A percentile compares a stretch with the other conserved stretches of the same genome.
Evolutionary conservation across 2,797 vertebrate species (phyloP).

Genomic region (Onychomys torridus): DNA sequence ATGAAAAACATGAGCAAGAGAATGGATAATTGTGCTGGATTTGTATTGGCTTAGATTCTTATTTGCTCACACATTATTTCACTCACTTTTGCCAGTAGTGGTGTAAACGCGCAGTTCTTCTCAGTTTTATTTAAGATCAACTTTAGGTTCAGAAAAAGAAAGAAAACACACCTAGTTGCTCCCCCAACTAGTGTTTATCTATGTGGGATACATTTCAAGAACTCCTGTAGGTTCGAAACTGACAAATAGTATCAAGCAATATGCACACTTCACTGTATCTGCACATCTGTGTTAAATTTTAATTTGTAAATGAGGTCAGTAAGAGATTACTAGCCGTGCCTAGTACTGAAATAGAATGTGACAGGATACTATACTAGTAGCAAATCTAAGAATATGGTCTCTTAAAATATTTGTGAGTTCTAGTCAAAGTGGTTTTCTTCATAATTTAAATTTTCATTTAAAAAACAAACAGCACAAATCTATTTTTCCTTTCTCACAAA

Average conservation of each 20-base stretch:
- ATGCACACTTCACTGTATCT: neutral
- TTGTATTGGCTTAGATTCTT: neutral
- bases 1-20: neutral
- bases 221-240: neutral
- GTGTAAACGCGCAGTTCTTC: neutral
- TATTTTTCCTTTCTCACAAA: neutral
- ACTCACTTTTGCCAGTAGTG: neutral
- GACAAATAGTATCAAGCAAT: neutral
- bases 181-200: neutral
- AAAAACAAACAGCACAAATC: too few species aligned
- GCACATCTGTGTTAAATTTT: neutral
- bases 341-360: neutral
- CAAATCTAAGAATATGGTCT: neutral
- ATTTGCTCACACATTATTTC: neutral
- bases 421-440: neutral
- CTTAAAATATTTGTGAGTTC: neutral
- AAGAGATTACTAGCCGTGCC: neutral
- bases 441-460: neutral
- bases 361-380: neutral
- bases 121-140: conserved; percentile 38
- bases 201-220: neutral
- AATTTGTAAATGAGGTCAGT: neutral
- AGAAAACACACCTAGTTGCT: neutral
- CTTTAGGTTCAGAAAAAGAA: conserved; percentile 9
- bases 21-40: neutral